phyloP scores from a whole-genome alignment of 1,140 invertebrate species.

The Artemia franciscana region DNA sequence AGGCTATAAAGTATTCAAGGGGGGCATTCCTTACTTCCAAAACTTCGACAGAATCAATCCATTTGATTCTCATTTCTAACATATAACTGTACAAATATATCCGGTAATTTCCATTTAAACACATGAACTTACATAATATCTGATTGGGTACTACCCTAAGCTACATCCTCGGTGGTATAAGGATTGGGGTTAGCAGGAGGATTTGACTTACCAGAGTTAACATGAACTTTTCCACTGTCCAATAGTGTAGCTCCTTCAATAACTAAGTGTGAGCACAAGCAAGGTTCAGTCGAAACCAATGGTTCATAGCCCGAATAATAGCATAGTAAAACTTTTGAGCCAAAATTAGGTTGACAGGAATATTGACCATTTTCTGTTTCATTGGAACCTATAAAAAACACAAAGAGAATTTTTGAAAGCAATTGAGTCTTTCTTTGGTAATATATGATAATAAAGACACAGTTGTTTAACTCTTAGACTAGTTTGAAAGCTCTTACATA shows the following conservation, averaged over 20 bases:
- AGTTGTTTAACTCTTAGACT: no score
- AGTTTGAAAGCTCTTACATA: no score
- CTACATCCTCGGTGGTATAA: neutral
- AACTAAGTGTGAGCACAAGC: neutral
- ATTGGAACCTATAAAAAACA: no score
- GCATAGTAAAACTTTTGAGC: neutral
- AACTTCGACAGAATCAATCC: neutral
- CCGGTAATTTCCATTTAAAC: neutral
- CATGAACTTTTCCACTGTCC: neutral
- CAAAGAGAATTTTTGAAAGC: no score
- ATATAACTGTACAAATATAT: neutral
- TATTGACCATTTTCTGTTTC: no score
- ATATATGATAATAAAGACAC: no score
- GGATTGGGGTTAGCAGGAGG: neutral
- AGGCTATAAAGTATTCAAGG: neutral
- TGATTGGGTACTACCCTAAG: neutral
- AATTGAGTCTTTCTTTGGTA: no score
- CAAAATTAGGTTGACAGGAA: no score
- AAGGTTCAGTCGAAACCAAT: neutral
- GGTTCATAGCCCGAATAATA: neutral
- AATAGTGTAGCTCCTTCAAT: neutral
- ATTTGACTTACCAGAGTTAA: neutral
- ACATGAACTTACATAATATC: neutral
- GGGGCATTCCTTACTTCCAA: neutral
- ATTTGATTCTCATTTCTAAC: neutral